These are phyloP conservation scores for Pampusana beccarii DNA, from an alignment of 2,113 vertebrate genomes.

Conservation along the genomic window DNA sequence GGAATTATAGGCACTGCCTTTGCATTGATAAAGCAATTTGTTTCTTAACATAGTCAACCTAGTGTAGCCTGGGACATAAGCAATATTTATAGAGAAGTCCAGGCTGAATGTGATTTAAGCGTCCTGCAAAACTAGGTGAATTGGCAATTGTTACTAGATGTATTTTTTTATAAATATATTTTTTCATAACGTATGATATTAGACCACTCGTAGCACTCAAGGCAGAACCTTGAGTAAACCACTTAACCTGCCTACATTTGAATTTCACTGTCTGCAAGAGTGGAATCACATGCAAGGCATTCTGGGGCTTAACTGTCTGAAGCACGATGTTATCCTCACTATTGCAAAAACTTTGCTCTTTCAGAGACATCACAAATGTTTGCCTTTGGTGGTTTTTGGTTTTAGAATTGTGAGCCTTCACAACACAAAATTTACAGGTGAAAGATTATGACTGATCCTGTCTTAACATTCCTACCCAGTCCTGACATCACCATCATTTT, in stretches of 20 bases:
- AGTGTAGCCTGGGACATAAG: background rate
- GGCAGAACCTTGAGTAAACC: background rate
- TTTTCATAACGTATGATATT: background rate
- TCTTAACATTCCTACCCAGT: background rate
- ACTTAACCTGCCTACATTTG: background rate
- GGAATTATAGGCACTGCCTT: background rate
- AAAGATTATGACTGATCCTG: background rate
- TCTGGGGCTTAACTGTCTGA: background rate
- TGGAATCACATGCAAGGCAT: background rate
- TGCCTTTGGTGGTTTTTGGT: background rate
- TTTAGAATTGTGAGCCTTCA: background rate
- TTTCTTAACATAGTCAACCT: background rate
- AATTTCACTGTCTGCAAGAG: background rate
- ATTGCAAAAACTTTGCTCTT: slow-evolving; percentile 26
- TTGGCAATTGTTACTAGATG: background rate
- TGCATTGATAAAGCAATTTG: background rate
- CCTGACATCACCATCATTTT: background rate
- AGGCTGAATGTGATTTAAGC: background rate
- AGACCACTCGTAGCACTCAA: background rate
- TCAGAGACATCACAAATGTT: background rate
- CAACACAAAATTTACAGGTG: background rate
- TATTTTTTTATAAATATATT: background rate
- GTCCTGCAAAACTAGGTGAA: background rate
- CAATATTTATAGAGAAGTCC: background rate
- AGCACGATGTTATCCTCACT: background rate